Evolutionary conservation across 2,113 vertebrate genomes (phyloP).

Genomic region (Hypocryptadius cinnamomeus): DNA sequence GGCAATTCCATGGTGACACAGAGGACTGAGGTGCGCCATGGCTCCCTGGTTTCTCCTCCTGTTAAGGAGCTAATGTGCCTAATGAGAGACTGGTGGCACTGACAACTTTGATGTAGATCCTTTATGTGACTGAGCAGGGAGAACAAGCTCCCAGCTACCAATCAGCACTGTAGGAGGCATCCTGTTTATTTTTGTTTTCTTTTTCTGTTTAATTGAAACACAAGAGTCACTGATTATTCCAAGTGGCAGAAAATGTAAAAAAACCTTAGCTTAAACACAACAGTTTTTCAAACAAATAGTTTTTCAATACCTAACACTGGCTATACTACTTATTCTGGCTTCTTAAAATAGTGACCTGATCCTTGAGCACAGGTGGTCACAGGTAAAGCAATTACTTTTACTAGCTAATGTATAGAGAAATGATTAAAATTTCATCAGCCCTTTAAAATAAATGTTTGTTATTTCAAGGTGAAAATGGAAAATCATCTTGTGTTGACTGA

Average conservation of each 20-base stretch:
- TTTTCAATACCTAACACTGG: neutral
- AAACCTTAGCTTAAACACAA: neutral
- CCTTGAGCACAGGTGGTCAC: neutral
- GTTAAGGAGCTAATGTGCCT: neutral
- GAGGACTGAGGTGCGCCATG: rapidly evolving
- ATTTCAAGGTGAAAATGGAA: neutral
- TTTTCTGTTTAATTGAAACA: neutral
- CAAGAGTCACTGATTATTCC: neutral
- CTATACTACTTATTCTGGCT: neutral
- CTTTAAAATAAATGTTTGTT: neutral
- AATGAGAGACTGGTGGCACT: neutral
- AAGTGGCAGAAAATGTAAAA: neutral
- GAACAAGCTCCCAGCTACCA: neutral
- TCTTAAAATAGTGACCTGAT: neutral
- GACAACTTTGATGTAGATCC: neutral
- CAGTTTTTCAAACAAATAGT: neutral
- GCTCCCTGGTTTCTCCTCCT: neutral
- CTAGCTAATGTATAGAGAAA: neutral
- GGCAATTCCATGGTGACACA: neutral
- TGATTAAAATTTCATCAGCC: neutral
- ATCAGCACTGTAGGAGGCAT: neutral
- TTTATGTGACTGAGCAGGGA: neutral
- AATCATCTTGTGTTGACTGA: neutral
- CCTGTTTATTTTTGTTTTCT: neutral
- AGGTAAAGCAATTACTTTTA: neutral